Percentiles rank a stretch among this genome's conserved stretches.
Evolutionary conservation across 2,797 vertebrate species (phyloP).

Genomic region (Myripristis murdjan): DNA sequence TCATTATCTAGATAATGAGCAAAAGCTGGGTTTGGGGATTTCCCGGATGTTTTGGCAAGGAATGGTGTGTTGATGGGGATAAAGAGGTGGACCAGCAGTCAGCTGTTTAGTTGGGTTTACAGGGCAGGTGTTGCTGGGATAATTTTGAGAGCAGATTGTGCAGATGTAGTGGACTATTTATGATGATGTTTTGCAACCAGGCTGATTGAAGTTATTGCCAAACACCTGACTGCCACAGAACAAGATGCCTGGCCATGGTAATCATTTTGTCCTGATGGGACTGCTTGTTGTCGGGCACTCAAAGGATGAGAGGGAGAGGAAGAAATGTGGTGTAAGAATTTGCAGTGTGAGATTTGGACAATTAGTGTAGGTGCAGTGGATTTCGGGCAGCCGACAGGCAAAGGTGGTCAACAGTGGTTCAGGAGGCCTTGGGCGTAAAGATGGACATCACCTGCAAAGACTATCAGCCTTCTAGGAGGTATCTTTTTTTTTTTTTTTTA

Average conservation of each 20-base stretch:
- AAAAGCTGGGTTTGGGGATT: slow-evolving; percentile 36
- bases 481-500: slow-evolving; percentile 1
- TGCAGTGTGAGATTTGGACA: slow-evolving; percentile 5
- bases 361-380: slow-evolving; percentile 21
- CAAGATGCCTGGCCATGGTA: slow-evolving; percentile 1
- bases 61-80: slow-evolving; percentile 26
- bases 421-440: slow-evolving; percentile 11
- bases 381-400: neutral
- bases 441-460: slow-evolving; percentile 25
- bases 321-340: neutral
- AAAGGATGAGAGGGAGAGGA: neutral
- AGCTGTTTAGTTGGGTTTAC: slow-evolving; percentile 57
- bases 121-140: slow-evolving; percentile 59
- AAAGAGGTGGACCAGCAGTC: slow-evolving; percentile 42
- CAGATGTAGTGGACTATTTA: slow-evolving; percentile 44
- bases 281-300: slow-evolving; percentile 13
- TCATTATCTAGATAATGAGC: slow-evolving; percentile 49
- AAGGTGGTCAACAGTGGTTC: neutral
- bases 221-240: slow-evolving; percentile 25
- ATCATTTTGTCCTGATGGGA: slow-evolving; percentile 29
- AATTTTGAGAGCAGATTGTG: slow-evolving; percentile 45
- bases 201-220: slow-evolving; percentile 56
- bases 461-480: neutral
- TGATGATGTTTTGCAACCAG: slow-evolving; percentile 54
- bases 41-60: slow-evolving; percentile 35